Conservation (phyloP, 2,888 invertebrate genomes). For the Ypsolopha sequella region DNA sequence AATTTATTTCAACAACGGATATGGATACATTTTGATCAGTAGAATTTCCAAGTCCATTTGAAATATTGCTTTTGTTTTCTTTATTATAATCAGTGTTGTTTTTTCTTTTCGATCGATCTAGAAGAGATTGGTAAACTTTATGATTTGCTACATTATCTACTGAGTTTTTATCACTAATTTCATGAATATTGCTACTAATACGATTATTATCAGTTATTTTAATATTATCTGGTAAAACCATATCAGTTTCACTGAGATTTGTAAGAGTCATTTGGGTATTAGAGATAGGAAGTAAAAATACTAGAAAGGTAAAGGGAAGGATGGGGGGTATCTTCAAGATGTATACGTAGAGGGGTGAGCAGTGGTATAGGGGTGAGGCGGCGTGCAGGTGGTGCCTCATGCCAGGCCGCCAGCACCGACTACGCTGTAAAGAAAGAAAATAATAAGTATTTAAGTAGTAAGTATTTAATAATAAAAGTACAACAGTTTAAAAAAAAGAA, state of each 20-base stretch:
- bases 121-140: conserved; percentile 34
- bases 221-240: background rate
- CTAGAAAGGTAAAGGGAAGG: conserved; percentile 25
- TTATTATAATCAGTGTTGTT: conserved; percentile 9
- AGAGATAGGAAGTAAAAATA: conserved; percentile 28
- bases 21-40: too few species aligned
- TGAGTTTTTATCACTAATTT: conserved; percentile 5
- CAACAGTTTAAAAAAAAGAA: too few species aligned
- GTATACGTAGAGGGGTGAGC: conserved; percentile 44
- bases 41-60: too few species aligned
- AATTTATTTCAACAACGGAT: background rate
- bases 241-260: conserved; percentile 5
- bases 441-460: background rate
- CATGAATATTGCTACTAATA: background rate
- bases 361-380: conserved; percentile 34
- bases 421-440: conserved; percentile 28
- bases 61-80: too few species aligned
- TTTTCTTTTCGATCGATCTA: conserved; percentile 50
- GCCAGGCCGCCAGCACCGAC: conserved; percentile 48
- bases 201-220: too few species aligned
- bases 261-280: conserved; percentile 35
- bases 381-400: conserved; percentile 49
- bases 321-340: conserved; percentile 33
- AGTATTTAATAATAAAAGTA: too few species aligned
- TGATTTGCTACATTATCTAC: too few species aligned